Evolutionary conservation across 35 echinoderm and acorn worm genomes (phyloP).

Genomic region (Strongylocentrotus purpuratus): DNA sequence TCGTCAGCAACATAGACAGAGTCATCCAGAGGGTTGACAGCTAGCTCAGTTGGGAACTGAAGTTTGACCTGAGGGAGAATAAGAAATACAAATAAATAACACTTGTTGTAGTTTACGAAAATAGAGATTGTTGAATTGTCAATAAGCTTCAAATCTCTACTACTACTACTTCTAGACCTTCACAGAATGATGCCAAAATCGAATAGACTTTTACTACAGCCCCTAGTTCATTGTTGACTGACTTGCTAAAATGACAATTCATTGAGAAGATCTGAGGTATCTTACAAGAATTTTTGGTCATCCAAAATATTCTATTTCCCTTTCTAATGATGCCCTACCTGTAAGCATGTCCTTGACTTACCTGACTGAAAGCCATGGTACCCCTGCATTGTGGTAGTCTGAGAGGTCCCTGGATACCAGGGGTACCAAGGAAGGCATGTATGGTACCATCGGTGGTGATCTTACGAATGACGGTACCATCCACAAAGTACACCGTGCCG

Average conservation of each 20-base stretch:
- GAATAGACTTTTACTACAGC: too few relatives aligned
- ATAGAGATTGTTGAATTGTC: background rate
- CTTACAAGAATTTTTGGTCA: background rate
- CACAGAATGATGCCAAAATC: background rate
- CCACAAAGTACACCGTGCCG: constrained; percentile 92
- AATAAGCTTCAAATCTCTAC: background rate
- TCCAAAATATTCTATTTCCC: background rate
- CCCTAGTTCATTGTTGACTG: too few relatives aligned
- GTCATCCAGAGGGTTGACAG: constrained; percentile 87
- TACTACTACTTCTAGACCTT: background rate
- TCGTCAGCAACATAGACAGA: constrained; percentile 88
- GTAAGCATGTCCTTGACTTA: background rate
- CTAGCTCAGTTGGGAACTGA: constrained; percentile 87
- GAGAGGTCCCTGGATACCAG: constrained; percentile 59
- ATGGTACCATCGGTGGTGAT: constrained; percentile 80
- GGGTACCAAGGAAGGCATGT: constrained; percentile 72
- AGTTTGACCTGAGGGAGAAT: constrained; percentile 73
- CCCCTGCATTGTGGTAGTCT: constrained; percentile 72
- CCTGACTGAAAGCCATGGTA: constrained; percentile 77
- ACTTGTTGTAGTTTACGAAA: too few relatives aligned
- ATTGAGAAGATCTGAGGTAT: background rate
- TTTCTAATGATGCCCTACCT: too few relatives aligned
- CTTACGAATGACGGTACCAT: constrained; percentile 77
- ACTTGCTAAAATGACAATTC: too few relatives aligned
- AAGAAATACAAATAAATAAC: background rate